Evolutionary conservation across 2,888 invertebrate species (phyloP).

Genomic region (Microctonus brassicae): DNA sequence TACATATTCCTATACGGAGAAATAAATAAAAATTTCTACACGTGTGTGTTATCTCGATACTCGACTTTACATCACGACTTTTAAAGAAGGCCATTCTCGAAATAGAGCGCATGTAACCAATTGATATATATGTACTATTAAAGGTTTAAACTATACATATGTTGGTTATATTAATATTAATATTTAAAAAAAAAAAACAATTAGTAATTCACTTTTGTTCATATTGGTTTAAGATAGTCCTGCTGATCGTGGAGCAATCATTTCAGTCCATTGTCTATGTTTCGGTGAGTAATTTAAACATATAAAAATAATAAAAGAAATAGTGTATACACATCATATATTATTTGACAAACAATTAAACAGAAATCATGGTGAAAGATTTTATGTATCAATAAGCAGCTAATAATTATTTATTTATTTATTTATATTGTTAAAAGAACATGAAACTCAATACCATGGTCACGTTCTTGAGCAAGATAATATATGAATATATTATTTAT

Average conservation of each 20-base stretch:
- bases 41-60: slow-evolving; percentile 30
- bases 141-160: background rate
- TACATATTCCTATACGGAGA: background rate
- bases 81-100: slow-evolving; percentile 32
- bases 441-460: slow-evolving; percentile 52
- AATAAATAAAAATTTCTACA: slow-evolving; percentile 15
- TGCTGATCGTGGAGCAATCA: slow-evolving; percentile 33
- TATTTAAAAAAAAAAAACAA: background rate
- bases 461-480: slow-evolving; percentile 43
- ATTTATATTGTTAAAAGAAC: slow-evolving; percentile 41
- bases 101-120: slow-evolving; percentile 29
- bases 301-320: background rate
- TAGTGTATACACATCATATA: too few species aligned
- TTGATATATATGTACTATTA: slow-evolving; percentile 26
- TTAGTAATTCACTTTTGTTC: background rate
- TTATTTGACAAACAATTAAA: background rate
- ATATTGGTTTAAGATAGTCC: slow-evolving; percentile 40
- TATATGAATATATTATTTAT: background rate
- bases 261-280: slow-evolving; percentile 48
- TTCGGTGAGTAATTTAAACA: slow-evolving; percentile 46
- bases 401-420: too few species aligned
- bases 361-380: background rate
- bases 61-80: slow-evolving; percentile 19
- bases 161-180: background rate
- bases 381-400: background rate